Percentiles rank a stretch among this genome's conserved stretches.
Conservation (phyloP, 2,113 vertebrate genomes). For the Gavialis gangeticus region DNA sequence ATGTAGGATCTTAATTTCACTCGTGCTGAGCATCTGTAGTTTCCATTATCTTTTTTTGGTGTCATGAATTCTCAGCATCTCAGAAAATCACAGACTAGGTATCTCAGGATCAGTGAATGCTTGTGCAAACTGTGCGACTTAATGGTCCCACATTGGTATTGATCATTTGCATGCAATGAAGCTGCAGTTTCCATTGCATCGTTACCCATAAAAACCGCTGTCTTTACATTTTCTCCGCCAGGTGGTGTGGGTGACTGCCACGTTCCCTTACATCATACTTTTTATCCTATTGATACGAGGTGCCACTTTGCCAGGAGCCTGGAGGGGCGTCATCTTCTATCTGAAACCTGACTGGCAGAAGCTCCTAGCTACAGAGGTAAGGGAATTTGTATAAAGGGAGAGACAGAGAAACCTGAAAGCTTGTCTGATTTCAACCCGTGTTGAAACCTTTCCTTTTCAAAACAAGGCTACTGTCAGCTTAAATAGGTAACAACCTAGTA, state of each 20-base stretch:
- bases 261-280: constrained; percentile 94
- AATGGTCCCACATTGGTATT: not conserved
- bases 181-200: not conserved
- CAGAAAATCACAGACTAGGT: not conserved
- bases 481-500: not conserved
- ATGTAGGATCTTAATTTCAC: not conserved
- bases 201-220: not conserved
- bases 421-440: not conserved
- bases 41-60: not conserved
- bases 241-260: constrained; percentile 99
- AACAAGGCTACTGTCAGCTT: not conserved
- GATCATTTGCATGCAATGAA: not conserved
- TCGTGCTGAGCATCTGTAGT: not conserved
- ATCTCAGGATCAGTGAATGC: not conserved
- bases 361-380: constrained; percentile 91
- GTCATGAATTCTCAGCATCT: not conserved
- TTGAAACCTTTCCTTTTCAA: not conserved
- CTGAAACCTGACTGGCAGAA: constrained; percentile 95
- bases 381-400: not conserved
- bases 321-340: constrained; percentile 96
- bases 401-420: no score
- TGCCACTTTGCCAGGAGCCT: constrained; percentile 94
- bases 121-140: not conserved
- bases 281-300: constrained; percentile 90
- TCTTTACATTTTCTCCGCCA: constrained; percentile 47